Evolutionary conservation across 2,797 vertebrate species (phyloP).

Genomic region (Pygocentrus nattereri): DNA sequence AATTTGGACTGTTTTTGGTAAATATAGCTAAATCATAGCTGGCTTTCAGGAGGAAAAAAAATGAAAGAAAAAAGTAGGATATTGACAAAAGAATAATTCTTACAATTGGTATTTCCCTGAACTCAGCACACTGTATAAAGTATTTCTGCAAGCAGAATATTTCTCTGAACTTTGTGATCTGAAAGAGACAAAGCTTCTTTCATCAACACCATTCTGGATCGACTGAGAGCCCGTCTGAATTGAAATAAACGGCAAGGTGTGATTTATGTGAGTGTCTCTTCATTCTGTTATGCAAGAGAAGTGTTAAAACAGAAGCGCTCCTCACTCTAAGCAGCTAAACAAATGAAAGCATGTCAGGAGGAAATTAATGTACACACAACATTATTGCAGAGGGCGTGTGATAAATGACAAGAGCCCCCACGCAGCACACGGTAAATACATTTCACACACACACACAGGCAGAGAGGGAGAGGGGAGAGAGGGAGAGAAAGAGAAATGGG

Average conservation of each 20-base stretch:
- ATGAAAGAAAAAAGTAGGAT: neutral
- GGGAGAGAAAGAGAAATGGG: conserved; percentile 26
- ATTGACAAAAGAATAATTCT: neutral
- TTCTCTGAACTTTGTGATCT: neutral
- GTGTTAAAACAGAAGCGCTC: conserved; percentile 66
- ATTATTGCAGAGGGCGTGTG: conserved; percentile 65
- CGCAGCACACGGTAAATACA: conserved; percentile 70
- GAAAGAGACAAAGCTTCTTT: conserved; percentile 15
- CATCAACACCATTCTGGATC: neutral
- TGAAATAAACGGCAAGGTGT: conserved; percentile 48
- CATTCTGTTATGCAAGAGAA: conserved; percentile 63
- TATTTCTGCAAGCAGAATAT: neutral
- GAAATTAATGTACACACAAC: conserved; percentile 63
- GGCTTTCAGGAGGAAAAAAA: neutral
- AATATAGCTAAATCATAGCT: too few species aligned
- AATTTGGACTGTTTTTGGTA: too few species aligned
- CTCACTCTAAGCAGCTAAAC: conserved; percentile 61
- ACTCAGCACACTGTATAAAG: neutral
- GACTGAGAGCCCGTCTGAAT: too few species aligned
- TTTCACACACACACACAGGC: conserved; percentile 35
- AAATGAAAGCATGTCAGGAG: conserved; percentile 68
- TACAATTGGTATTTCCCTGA: neutral
- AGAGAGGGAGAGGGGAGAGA: conserved; percentile 40
- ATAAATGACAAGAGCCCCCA: conserved; percentile 65
- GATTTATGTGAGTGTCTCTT: conserved; percentile 68